These are phyloP conservation scores for Myotis yumanensis DNA, from an alignment of 2,113 vertebrate genomes.

Conservation along the genomic window DNA sequence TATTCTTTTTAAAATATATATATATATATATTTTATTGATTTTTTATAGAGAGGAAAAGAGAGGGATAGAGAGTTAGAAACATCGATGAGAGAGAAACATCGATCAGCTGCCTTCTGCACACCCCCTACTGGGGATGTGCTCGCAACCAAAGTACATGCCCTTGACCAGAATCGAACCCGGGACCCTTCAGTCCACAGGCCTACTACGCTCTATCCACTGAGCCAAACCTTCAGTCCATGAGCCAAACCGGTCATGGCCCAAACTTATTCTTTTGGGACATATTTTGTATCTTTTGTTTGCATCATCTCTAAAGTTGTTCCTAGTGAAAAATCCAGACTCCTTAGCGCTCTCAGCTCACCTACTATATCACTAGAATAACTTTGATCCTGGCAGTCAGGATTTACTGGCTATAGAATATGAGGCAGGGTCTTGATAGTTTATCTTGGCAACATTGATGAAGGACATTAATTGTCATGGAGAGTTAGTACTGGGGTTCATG, in stretches of 20 bases:
- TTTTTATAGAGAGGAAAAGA: no score
- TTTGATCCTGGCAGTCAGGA: not conserved
- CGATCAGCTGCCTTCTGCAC: no score
- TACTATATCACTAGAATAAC: not conserved
- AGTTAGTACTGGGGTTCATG: not conserved
- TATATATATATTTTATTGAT: no score
- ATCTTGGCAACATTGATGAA: not conserved
- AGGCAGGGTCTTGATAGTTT: not conserved
- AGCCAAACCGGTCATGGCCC: not conserved
- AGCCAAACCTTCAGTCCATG: no score
- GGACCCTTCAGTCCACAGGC: no score
- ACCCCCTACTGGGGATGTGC: no score
- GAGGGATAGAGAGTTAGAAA: no score
- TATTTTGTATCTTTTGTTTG: slow-evolving; percentile 25
- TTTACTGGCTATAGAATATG: not conserved
- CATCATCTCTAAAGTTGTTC: slow-evolving; percentile 4
- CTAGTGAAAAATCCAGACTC: not conserved
- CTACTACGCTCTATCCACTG: no score
- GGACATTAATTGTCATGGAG: not conserved
- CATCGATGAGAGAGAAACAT: no score
- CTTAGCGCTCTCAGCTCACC: not conserved
- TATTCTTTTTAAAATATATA: not conserved
- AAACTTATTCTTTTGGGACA: not conserved
- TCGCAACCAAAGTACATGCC: no score
- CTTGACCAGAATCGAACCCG: no score